Base-by-base conservation (phyloP, 2,113 vertebrate species). In the Thryonomys swinderianus region DNA sequence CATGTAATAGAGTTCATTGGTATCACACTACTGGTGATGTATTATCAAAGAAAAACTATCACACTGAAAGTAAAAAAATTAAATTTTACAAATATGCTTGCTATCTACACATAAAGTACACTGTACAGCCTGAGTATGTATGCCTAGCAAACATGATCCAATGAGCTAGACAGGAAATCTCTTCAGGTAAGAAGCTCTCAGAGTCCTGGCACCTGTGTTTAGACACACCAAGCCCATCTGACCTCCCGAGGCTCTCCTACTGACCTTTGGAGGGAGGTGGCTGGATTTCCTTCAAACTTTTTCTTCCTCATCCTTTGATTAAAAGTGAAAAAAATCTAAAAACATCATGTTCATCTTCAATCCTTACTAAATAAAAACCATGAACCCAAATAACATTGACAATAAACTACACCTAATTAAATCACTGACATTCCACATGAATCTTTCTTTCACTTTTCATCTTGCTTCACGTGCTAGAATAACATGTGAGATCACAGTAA, bases 401-500 rank as follows among this genome's bases (percentile, higher is more conserved):
- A 25, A 10, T 67, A 61, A 92, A 55, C 45, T 81, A 74, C 16
- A 48, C 34, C 25, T 40, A 82, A 85, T 82, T 74, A 86, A 90
- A 67, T 18, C 59, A 83, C 9, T 74, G 42, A 13, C 45, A 10
- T 32, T 84, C 37, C 53, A 64, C 12, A 8, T 78, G 82, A 81
- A 51, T 55, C 48, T 67, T 87, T 45, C 74, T 83, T 87, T 90
- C 81, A 86, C 6, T 80, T 95, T 79, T 62, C 7, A 34, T 73
- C 95, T 88, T 73, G 4, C 13, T 59, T 80, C 30, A 88, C 17
- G 40, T 64, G 13, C 3, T 3, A 55, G 13, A 62, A 62, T 83
- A 25, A 61, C 88, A 93, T 84, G 51, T n/a, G 64, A 66, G 48
- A 71, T 64, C 45, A 51, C 32, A 45, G 21, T 48, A n/a, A 66